Percentiles rank a stretch among this genome's conserved stretches.
phyloP scores from a whole-genome alignment of 2,888 invertebrate genomes.

The Trichacis sp. region DNA sequence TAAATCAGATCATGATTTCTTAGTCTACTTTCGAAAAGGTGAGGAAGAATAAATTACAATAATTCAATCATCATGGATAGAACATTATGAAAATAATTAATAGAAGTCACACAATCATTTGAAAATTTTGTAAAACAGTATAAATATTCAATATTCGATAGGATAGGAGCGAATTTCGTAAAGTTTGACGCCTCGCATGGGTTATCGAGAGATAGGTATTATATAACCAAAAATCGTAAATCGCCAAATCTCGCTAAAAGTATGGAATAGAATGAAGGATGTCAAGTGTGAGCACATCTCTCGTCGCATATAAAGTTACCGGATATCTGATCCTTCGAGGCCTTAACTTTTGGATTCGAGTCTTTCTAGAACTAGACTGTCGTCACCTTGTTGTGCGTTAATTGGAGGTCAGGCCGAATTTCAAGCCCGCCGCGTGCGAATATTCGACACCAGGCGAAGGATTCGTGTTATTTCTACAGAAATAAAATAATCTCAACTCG shows the following conservation, averaged over 20 bases:
- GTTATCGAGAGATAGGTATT: no score
- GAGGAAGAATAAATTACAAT: no score
- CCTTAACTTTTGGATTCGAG: slow-evolving; percentile 4
- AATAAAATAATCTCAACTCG: no score
- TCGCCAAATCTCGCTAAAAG: not conserved
- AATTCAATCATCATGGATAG: no score
- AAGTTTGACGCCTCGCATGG: not conserved
- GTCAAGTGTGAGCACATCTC: slow-evolving; percentile 1
- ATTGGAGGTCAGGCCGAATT: slow-evolving; percentile 3
- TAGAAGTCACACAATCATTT: no score
- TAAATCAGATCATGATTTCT: no score
- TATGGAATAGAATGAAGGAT: not conserved
- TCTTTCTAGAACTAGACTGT: slow-evolving; percentile 4
- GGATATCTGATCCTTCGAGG: not conserved
- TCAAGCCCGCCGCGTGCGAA: not conserved
- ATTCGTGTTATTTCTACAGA: no score
- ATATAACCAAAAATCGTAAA: not conserved
- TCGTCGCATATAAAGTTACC: not conserved
- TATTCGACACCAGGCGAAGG: slow-evolving; percentile 1
- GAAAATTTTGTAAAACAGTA: no score
- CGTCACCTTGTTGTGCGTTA: slow-evolving; percentile 4
- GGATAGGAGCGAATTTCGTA: not conserved
- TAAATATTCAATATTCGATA: no score
- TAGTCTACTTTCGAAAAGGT: no score
- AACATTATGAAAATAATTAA: no score